Percentiles rank a stretch among this genome's conserved stretches.
These are phyloP conservation scores for Enteromius paludinosus DNA, from an alignment of 2,797 vertebrate species.

Conservation along the genomic window DNA sequence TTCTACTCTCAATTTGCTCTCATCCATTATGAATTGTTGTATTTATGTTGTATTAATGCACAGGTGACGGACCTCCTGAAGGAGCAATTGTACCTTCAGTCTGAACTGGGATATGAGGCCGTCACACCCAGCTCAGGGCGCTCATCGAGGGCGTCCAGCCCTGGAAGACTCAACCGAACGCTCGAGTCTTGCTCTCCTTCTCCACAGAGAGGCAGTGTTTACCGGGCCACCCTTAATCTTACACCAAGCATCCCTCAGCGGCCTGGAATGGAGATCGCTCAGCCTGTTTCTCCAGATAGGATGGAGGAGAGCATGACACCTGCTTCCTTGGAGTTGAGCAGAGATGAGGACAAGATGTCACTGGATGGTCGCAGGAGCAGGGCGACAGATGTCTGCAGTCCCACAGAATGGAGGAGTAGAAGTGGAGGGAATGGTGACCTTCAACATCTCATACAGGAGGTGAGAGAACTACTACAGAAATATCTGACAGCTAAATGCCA, in stretches of 20 bases:
- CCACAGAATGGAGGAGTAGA: slow-evolving; percentile 66
- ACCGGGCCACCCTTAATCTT: slow-evolving; percentile 86
- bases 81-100: slow-evolving; percentile 90
- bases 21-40: neutral
- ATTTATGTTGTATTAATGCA: neutral
- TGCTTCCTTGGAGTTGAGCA: slow-evolving; percentile 12
- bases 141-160: slow-evolving; percentile 85
- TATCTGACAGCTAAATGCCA: neutral
- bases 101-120: slow-evolving; percentile 83
- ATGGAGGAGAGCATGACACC: neutral
- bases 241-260: slow-evolving; percentile 83
- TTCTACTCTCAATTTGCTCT: neutral
- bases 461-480: slow-evolving; percentile 60
- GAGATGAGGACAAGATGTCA: slow-evolving; percentile 57
- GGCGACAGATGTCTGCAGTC: slow-evolving; percentile 3
- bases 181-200: slow-evolving; percentile 28
- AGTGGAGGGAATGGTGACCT: slow-evolving; percentile 69
- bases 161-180: slow-evolving; percentile 58
- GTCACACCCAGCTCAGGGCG: slow-evolving; percentile 69
- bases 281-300: slow-evolving; percentile 13
- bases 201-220: slow-evolving; percentile 76
- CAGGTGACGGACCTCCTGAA: slow-evolving; percentile 92
- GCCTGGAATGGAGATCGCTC: slow-evolving; percentile 62
- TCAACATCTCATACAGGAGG: slow-evolving; percentile 91
- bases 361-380: slow-evolving; percentile 57